Conservation (phyloP, 2,113 vertebrate species). For the Etheostoma cragini region DNA sequence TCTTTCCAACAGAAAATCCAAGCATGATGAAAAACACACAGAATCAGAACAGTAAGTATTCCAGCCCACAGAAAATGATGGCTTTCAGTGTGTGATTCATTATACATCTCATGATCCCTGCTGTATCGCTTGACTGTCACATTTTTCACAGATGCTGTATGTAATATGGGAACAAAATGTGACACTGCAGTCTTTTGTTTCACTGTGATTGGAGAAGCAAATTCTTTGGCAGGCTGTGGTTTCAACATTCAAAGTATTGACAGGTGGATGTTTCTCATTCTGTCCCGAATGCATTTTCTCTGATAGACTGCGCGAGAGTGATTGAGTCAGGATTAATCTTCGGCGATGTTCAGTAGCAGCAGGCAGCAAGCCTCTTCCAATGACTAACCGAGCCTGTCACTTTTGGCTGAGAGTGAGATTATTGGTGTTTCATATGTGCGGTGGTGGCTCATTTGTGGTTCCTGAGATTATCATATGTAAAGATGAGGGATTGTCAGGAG, state of each 20-base stretch:
- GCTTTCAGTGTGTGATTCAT: conserved; percentile 7
- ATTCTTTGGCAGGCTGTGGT: conserved; percentile 17
- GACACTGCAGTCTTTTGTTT: conserved; percentile 10
- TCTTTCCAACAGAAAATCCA: conserved; percentile 88
- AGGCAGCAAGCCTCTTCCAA: conserved; percentile 45
- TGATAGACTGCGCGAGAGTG: conserved; percentile 33
- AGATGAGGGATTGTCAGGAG: conserved; percentile 75
- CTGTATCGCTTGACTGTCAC: conserved; percentile 24
- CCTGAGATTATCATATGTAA: conserved; percentile 78
- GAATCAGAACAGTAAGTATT: conserved; percentile 89
- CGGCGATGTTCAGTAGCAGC: conserved; percentile 31
- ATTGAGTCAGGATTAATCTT: conserved; percentile 62
- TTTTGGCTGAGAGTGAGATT: conserved; percentile 71
- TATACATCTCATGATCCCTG: conserved; percentile 11
- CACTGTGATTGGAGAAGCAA: conserved; percentile 20
- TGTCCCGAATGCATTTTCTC: conserved; percentile 42
- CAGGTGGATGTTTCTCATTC: conserved; percentile 64
- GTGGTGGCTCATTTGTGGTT: conserved; percentile 67
- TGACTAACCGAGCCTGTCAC: conserved; percentile 69
- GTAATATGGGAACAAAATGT: conserved; percentile 28
- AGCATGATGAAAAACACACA: conserved; percentile 92
- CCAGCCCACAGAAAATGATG: neutral
- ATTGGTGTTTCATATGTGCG: conserved; percentile 65
- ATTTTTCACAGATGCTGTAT: conserved; percentile 29
- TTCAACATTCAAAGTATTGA: conserved; percentile 50